Evolutionary conservation across 2,113 vertebrate genomes (phyloP).

Genomic region (Corythaeola cristata): DNA sequence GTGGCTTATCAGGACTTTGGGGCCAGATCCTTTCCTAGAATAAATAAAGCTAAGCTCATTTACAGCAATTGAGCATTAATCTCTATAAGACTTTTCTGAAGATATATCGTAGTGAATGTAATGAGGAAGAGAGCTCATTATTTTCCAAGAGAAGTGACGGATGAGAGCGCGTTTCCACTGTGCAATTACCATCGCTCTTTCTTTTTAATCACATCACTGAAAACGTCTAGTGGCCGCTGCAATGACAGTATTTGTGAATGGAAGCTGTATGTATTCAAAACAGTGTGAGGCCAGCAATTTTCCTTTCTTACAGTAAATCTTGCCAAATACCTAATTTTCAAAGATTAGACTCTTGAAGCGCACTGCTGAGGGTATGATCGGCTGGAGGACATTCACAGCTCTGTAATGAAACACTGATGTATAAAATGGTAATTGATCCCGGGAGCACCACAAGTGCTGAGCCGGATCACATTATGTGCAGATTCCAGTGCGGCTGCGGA

Average conservation of each 20-base stretch:
- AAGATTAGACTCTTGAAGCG: constrained; percentile 54
- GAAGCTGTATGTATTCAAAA: constrained; percentile 7
- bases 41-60: constrained; percentile 63
- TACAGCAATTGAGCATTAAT: constrained; percentile 49
- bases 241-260: constrained; percentile 30
- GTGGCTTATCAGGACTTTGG: constrained; percentile 5
- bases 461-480: constrained; percentile 50
- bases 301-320: constrained; percentile 10
- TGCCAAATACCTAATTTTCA: constrained; percentile 54
- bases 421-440: constrained; percentile 70
- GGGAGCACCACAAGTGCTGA: fast-evolving
- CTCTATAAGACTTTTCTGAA: constrained; percentile 26
- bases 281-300: neutral
- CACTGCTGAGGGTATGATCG: constrained; percentile 49
- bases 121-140: constrained; percentile 35
- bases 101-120: neutral
- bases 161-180: neutral
- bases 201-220: neutral
- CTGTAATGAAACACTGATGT: constrained; percentile 65
- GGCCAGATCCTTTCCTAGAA: constrained; percentile 35
- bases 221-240: neutral
- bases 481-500: neutral
- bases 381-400: constrained; percentile 27
- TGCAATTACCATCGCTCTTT: neutral
- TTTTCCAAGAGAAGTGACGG: constrained; percentile 43